Evolutionary conservation across 2,113 vertebrate species (phyloP).

Genomic region (Athene noctua): DNA sequence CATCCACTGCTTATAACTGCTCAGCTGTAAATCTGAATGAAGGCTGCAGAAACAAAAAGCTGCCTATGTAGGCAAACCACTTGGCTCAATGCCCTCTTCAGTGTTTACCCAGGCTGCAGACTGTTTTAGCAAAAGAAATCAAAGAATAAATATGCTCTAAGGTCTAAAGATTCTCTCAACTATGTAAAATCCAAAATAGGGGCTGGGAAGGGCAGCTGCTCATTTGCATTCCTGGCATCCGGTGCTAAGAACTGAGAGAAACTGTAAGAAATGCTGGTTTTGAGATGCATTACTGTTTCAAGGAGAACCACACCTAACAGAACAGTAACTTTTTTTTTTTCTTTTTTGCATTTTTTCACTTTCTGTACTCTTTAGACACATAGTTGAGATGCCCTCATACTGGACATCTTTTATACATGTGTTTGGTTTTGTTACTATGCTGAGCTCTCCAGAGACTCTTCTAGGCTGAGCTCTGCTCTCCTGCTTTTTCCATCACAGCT

Average conservation of each 20-base stretch:
- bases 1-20: slow-evolving; percentile 31
- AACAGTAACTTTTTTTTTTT: background rate
- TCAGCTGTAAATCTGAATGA: slow-evolving; percentile 51
- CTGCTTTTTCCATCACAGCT: background rate
- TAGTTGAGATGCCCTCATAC: background rate
- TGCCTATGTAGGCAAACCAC: slow-evolving; percentile 40
- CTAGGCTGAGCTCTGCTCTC: background rate
- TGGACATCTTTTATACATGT: background rate
- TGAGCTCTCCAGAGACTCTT: background rate
- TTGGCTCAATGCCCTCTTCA: slow-evolving; percentile 36
- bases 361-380: background rate
- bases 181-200: slow-evolving; percentile 19
- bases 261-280: background rate
- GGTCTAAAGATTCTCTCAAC: slow-evolving; percentile 64
- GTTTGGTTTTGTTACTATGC: background rate
- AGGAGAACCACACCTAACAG: background rate
- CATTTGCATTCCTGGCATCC: slow-evolving; percentile 47
- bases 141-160: slow-evolving; percentile 60
- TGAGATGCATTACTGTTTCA: slow-evolving; percentile 24
- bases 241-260: background rate
- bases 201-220: slow-evolving; percentile 39
- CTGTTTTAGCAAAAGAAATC: slow-evolving; percentile 55
- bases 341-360: background rate
- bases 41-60: slow-evolving; percentile 60
- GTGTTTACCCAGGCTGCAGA: slow-evolving; percentile 48